Conservation (phyloP, 2,113 vertebrate species). For the Anguilla rostrata region DNA sequence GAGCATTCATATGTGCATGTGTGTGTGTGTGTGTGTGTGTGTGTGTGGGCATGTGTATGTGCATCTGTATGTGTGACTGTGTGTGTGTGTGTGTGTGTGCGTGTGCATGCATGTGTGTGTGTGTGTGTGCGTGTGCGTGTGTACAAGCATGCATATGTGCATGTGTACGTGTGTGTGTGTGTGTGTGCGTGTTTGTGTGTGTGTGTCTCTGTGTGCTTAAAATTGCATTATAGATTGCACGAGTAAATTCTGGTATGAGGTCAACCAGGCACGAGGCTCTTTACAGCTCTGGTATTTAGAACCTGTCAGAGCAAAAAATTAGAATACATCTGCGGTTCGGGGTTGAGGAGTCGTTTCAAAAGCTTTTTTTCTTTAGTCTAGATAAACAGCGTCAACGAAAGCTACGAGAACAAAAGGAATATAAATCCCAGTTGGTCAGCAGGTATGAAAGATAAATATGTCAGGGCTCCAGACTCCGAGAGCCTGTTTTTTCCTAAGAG, state of each 20-base stretch:
- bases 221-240: not conserved
- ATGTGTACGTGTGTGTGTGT: not conserved
- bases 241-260: not conserved
- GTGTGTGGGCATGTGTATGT: not conserved
- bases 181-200: not conserved
- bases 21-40: not conserved
- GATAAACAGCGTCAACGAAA: not conserved
- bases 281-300: not conserved
- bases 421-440: not conserved
- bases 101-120: not conserved
- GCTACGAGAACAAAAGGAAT: not conserved
- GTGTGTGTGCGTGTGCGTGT: not conserved
- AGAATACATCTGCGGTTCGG: not conserved
- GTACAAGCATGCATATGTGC: not conserved
- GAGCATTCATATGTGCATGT: no score
- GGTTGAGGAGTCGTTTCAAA: not conserved
- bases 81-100: not conserved
- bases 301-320: not conserved
- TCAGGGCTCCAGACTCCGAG: not conserved
- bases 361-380: not conserved
- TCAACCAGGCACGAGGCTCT: not conserved
- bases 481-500: not conserved
- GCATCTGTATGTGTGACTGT: not conserved
- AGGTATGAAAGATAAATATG: constrained; percentile 5
- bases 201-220: not conserved